Conservation (phyloP, 2,797 vertebrate species). For the Melanotaenia parkinsoni region DNA sequence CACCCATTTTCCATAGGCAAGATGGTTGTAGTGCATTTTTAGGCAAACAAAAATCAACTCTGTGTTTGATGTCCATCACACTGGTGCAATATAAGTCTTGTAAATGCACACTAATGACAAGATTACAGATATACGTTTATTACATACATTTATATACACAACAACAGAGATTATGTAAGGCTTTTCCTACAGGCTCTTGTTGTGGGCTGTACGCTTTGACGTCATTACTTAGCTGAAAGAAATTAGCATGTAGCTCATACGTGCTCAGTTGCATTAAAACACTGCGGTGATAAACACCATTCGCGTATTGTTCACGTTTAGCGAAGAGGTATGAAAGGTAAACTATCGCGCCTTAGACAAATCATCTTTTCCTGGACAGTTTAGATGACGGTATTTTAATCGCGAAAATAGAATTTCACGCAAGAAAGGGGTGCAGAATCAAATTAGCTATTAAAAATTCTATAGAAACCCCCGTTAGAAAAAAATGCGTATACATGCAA, state of each 20-base stretch:
- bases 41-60: neutral
- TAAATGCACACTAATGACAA: neutral
- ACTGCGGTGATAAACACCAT: neutral
- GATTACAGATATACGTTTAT: slow-evolving; percentile 46
- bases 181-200: slow-evolving; percentile 47
- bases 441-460: neutral
- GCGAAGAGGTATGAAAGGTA: neutral
- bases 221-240: slow-evolving; percentile 52
- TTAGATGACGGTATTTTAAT: neutral
- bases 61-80: neutral
- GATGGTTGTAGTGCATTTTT: neutral
- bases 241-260: slow-evolving; percentile 3
- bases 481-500: no score
- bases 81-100: neutral
- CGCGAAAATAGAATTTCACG: neutral
- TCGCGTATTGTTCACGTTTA: neutral
- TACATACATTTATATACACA: slow-evolving; percentile 68
- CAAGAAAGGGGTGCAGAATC: neutral
- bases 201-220: slow-evolving; percentile 54
- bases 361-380: neutral
- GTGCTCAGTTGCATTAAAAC: neutral
- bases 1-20: neutral
- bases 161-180: slow-evolving; percentile 67
- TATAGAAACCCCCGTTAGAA: neutral
- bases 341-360: neutral